Percentiles rank a stretch among this genome's conserved stretches.
These are phyloP conservation scores for Irena cyanogastra DNA, from an alignment of 2,113 vertebrate genomes.

Conservation along the genomic window DNA sequence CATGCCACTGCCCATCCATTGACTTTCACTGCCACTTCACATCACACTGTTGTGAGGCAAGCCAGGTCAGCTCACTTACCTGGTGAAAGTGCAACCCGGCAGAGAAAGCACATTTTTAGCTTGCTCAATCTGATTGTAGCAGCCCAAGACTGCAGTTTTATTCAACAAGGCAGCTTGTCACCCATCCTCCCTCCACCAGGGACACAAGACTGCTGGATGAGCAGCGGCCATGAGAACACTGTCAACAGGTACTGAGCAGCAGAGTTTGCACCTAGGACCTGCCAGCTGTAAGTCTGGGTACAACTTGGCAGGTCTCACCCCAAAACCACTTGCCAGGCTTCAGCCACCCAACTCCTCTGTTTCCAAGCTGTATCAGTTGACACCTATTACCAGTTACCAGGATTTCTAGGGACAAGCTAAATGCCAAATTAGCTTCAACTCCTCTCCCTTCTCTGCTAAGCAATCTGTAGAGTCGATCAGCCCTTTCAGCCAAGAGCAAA, in stretches of 20 bases:
- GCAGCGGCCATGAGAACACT: rapidly evolving
- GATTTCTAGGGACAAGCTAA: neutral
- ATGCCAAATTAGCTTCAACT: neutral
- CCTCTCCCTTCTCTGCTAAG: neutral
- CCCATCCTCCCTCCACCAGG: neutral
- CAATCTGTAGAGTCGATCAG: neutral
- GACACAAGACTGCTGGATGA: rapidly evolving
- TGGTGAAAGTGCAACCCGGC: neutral
- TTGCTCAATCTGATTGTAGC: neutral
- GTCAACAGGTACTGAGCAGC: neutral
- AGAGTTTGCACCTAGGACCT: neutral
- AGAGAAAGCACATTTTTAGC: neutral
- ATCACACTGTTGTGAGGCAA: neutral
- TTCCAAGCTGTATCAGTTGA: neutral
- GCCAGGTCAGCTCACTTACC: neutral
- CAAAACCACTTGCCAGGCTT: neutral
- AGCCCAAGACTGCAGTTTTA: neutral
- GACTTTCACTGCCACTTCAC: neutral
- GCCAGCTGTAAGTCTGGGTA: rapidly evolving
- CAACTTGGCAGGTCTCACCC: neutral
- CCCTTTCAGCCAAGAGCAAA: constrained; percentile 12
- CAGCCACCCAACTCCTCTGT: neutral
- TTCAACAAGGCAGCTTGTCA: neutral
- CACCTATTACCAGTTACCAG: neutral
- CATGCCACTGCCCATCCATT: neutral